These are phyloP conservation scores for Merluccius polli DNA, from an alignment of 2,797 vertebrate genomes.

Conservation along the genomic window DNA sequence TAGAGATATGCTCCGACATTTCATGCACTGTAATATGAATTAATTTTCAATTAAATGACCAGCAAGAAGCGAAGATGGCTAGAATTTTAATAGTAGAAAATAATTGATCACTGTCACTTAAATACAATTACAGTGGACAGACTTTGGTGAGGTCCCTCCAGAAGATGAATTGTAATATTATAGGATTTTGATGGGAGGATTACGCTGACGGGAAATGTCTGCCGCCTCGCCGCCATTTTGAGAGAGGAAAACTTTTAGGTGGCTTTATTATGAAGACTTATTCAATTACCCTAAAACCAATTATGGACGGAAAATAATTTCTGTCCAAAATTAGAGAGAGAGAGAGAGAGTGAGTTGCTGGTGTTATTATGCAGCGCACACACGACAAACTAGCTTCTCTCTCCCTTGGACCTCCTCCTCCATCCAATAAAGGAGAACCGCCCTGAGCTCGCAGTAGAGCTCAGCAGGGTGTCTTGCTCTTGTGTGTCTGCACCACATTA, in stretches of 20 bases:
- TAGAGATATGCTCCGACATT: background rate
- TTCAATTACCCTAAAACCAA: too few species aligned
- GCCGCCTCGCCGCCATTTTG: too few species aligned
- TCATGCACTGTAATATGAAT: background rate
- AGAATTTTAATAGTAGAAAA: too few species aligned
- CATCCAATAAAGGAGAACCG: background rate
- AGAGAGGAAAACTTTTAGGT: too few species aligned
- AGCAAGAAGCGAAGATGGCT: background rate
- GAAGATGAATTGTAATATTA: background rate
- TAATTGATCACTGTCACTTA: too few species aligned
- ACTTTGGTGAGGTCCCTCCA: too few species aligned
- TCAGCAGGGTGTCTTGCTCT: background rate
- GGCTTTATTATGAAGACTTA: too few species aligned
- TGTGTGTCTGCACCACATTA: too few species aligned
- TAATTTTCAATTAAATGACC: background rate
- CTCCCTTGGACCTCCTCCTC: background rate
- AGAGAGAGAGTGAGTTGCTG: background rate
- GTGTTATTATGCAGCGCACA: background rate
- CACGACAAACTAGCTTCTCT: background rate
- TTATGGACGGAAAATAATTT: too few species aligned
- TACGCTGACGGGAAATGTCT: background rate
- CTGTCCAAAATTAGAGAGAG: too few species aligned
- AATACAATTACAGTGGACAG: too few species aligned
- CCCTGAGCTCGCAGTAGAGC: background rate
- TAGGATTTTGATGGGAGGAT: background rate